Percentiles rank a stretch among this genome's conserved stretches.
Evolutionary conservation across 2,888 invertebrate genomes (phyloP).

Genomic region (Drosophila mercatorum): DNA sequence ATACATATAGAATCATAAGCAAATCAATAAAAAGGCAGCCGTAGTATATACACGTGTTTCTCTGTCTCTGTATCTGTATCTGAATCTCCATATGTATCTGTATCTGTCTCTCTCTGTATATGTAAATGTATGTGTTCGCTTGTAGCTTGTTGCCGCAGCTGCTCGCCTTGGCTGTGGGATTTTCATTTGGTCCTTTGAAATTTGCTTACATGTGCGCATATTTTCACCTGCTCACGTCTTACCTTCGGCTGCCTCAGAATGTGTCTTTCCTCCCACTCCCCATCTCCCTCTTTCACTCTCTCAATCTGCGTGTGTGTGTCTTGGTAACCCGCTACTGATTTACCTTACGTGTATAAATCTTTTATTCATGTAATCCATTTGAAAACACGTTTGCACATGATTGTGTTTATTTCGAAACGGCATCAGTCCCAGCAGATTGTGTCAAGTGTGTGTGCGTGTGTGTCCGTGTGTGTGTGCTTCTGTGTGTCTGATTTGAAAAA

Average conservation of each 20-base stretch:
- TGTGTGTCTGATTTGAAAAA: constrained; percentile 69
- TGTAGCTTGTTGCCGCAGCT: constrained; percentile 15
- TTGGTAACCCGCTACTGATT: constrained; percentile 79
- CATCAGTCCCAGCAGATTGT: constrained; percentile 50
- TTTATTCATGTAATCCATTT: constrained; percentile 81
- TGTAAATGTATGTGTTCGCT: constrained; percentile 10
- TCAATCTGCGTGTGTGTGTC: constrained; percentile 19
- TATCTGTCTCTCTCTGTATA: not conserved
- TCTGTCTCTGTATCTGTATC: not conserved
- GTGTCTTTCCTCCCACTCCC: constrained; percentile 24
- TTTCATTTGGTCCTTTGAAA: constrained; percentile 56
- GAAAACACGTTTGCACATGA: constrained; percentile 81
- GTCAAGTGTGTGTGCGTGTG: not conserved
- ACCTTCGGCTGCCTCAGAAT: constrained; percentile 18
- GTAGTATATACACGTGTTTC: constrained; percentile 23
- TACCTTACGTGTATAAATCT: constrained; percentile 80
- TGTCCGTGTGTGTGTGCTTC: not conserved
- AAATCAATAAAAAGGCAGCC: constrained; percentile 68
- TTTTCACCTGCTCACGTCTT: constrained; percentile 68
- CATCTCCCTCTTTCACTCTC: too few species aligned
- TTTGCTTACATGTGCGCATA: constrained; percentile 78
- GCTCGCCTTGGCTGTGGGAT: constrained; percentile 33
- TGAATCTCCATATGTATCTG: not conserved
- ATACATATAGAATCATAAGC: constrained; percentile 45
- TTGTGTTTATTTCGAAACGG: constrained; percentile 75